Base-by-base conservation (phyloP, 2,888 invertebrate species). In the Drosophila anceps region DNA sequence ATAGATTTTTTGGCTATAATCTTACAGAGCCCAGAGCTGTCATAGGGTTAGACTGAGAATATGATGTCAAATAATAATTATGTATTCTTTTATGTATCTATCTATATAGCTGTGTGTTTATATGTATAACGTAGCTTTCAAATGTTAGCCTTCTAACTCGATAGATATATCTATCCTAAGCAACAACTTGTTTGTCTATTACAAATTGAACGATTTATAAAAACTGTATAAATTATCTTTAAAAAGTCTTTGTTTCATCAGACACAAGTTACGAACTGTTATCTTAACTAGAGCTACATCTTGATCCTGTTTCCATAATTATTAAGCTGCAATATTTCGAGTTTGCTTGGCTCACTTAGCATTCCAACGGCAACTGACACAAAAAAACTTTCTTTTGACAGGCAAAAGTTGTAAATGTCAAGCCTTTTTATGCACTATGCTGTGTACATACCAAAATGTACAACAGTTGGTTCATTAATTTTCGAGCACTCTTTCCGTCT, bases 401-500 rank as follows among this genome's bases (percentile, higher is more conserved):
- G 73, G 37, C 69, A 77, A 44, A 70, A 74, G 62, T 77, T 67
- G 70, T 48, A 69, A 70, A 78, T 78, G 82, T 70, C 82, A 84
- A 89, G 74, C 76, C 79, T 68, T 79, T 78, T 79, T 76, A 75
- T 85, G 65, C 55, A 65, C 67, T 29, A 7, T 18, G 31, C 37
- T 31, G 54, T 43, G 58, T 54, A 59, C 71, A 81, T 75, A 73
- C 71, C 58, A 43, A 67, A 70, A 59, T 66, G 63, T 50, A 88
- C 73, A 82, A 72, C 88, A 88, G 69, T 77, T 82, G 90, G 81
- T 82, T 88, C 86, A 88, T 84, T 88, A 80, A 80, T 73, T 88
- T 84, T 77, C 66, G 69, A 82, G 69, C 58, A 75, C 66, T 75
- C 67, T 27, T 75, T 69, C 51, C 63, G 68, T 54, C 60, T 58